Evolutionary conservation across 1,140 invertebrate species (phyloP), one percentile per base, ranked within the genome.

Genomic region (Trichonephila clavipes): DNA sequence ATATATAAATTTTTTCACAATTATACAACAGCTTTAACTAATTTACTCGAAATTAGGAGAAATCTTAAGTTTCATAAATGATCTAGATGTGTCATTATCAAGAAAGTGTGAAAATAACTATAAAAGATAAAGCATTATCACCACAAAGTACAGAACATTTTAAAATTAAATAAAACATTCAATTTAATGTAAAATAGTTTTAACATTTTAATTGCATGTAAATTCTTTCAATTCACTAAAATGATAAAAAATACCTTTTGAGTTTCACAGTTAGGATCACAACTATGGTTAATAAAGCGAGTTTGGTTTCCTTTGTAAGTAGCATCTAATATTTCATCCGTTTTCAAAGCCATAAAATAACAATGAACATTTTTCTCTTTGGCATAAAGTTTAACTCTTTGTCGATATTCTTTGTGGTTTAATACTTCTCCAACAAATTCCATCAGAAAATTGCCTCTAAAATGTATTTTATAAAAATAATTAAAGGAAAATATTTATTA

Each of bases 341-440:
- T 97, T 95, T 98, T 98, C n/a, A 99, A 96, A 0, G 99, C 98
- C 99, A 99, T 99, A 95, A 99, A 99, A 96, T 99, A 99, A 95
- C 98, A 99, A 96, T 99, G 99, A 19, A 97, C 96, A 95, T 98
- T 98, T 95, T 99, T 98, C 90, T 98, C 98, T 95, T 98, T 97
- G 0, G 98, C 98, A 96, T 99, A 99, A 87, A 98, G 97, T 95
- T 98, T 98, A 1, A 98, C 98, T 44, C 99, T 96, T 88, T 97
- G 97, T 95, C 97, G 97, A 96, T 99, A 99, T 96, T 99, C 98
- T 94, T 98, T 97, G 88, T 97, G 97, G 95, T 99, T 98, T 4
- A 99, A 96, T 0, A 99, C 98, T 96, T 99, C 99, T 0, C 99
- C 99, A 12, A 99, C 98, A 96, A 99, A 99, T 96, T 99, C 99